Percentiles rank a stretch among this genome's conserved stretches.
These are phyloP conservation scores for Nerophis ophidion DNA, from an alignment of 2,113 vertebrate species.

Conservation along the genomic window DNA sequence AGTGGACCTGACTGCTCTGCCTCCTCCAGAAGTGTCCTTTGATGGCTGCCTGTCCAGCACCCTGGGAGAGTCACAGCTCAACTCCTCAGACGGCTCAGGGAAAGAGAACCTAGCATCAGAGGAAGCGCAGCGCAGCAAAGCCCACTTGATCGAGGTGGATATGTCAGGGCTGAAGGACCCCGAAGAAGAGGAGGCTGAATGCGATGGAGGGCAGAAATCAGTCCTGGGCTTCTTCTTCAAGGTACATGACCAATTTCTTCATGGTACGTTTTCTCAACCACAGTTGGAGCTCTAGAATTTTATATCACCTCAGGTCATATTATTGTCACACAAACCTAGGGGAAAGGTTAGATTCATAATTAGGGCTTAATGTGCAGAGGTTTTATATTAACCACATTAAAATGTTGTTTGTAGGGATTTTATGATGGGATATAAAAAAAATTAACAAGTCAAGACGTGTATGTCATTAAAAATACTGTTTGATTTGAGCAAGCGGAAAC, in stretches of 20 bases:
- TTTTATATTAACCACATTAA: too few relatives aligned
- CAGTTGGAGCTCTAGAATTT: too few relatives aligned
- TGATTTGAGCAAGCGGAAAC: too few relatives aligned
- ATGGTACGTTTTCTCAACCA: constrained; percentile 72
- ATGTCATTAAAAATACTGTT: too few relatives aligned
- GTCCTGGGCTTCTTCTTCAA: constrained; percentile 96
- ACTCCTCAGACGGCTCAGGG: constrained; percentile 63
- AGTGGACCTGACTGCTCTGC: constrained; percentile 70
- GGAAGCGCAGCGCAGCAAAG: constrained; percentile 74
- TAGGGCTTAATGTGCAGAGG: too few relatives aligned
- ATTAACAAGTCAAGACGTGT: too few relatives aligned
- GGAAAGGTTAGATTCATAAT: too few relatives aligned
- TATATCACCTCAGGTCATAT: too few relatives aligned
- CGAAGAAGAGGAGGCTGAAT: constrained; percentile 66
- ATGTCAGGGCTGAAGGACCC: constrained; percentile 80
- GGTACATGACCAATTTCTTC: constrained; percentile 81
- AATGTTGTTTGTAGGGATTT: too few relatives aligned
- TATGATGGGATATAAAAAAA: too few relatives aligned
- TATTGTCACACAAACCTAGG: too few relatives aligned
- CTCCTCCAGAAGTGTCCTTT: constrained; percentile 64
- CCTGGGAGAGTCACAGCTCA: constrained; percentile 55
- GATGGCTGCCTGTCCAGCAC: constrained; percentile 63
- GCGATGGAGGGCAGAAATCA: constrained; percentile 85
- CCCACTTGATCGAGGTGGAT: constrained; percentile 89
- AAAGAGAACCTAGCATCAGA: constrained; percentile 68